Evolutionary conservation across 2,797 vertebrate genomes (phyloP).

Genomic region (Monodelphis domestica): DNA sequence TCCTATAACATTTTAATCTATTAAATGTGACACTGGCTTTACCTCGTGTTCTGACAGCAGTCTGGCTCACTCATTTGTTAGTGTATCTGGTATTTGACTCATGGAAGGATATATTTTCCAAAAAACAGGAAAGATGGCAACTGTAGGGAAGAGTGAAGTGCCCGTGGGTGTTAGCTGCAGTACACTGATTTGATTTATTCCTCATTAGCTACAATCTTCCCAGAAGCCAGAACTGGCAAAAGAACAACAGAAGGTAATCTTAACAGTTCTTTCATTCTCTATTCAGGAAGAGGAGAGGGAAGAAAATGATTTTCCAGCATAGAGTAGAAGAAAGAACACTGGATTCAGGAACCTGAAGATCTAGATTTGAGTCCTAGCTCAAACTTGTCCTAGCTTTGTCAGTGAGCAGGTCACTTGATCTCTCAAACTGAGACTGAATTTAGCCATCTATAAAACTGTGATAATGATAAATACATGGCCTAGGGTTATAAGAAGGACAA

Average conservation of each 20-base stretch:
- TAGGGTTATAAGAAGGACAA: not conserved
- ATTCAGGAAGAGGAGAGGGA: not conserved
- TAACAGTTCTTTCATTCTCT: not conserved
- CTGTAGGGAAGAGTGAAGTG: not conserved
- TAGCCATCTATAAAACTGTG: not conserved
- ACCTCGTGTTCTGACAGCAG: not conserved
- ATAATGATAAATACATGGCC: not conserved
- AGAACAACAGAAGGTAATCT: not conserved
- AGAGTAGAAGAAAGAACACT: not conserved
- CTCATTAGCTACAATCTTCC: not conserved
- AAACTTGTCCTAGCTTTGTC: not conserved
- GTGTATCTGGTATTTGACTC: not conserved
- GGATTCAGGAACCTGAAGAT: not conserved
- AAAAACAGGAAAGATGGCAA: not conserved
- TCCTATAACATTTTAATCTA: slow-evolving; percentile 11
- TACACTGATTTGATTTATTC: not conserved
- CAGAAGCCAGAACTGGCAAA: not conserved
- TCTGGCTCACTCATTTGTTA: not conserved
- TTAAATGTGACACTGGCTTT: slow-evolving; percentile 23
- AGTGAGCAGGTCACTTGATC: not conserved
- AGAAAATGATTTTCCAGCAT: not conserved
- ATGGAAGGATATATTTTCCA: not conserved
- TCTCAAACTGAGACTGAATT: not conserved
- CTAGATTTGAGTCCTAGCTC: not conserved
- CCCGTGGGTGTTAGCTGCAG: not conserved